Evolutionary conservation across 2,888 invertebrate species (phyloP).

Genomic region (Hirtodrosophila alboralis): DNA sequence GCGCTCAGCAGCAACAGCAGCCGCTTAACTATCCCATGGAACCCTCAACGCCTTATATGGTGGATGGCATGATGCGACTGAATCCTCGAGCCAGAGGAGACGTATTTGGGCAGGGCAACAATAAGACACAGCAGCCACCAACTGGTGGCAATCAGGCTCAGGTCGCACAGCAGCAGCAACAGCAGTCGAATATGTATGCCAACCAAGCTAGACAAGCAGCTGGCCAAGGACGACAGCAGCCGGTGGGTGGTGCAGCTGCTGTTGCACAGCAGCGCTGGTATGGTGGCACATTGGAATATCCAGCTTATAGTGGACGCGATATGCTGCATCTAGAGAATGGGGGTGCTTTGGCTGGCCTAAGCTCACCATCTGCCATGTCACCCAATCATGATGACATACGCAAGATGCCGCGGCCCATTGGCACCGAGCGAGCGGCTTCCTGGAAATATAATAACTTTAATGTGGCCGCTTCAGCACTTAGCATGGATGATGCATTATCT

Average conservation of each 20-base stretch:
- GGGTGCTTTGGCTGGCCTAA: constrained; percentile 75
- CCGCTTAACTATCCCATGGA: constrained; percentile 79
- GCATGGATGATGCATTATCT: constrained; percentile 65
- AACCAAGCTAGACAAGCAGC: constrained; percentile 76
- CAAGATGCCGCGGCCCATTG: constrained; percentile 89
- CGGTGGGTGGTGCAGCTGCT: constrained; percentile 55
- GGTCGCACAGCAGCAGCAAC: constrained; percentile 57
- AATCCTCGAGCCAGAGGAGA: constrained; percentile 94
- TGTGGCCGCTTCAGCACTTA: constrained; percentile 57
- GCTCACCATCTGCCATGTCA: constrained; percentile 84
- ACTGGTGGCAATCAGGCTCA: constrained; percentile 63
- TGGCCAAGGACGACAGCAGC: constrained; percentile 44
- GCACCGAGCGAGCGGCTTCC: constrained; percentile 88
- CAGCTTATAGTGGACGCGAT: constrained; percentile 74
- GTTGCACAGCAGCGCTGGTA: constrained; percentile 72
- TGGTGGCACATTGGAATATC: constrained; percentile 75
- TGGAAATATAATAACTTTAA: constrained; percentile 83
- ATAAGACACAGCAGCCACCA: constrained; percentile 51
- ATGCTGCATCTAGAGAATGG: constrained; percentile 82
- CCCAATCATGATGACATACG: constrained; percentile 84
- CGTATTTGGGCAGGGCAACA: constrained; percentile 86
- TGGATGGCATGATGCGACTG: constrained; percentile 86
- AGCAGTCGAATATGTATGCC: constrained; percentile 61
- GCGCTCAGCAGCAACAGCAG: constrained; percentile 49
- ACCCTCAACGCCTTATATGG: constrained; percentile 51